Evolutionary conservation across 2,797 vertebrate genomes (phyloP).

Genomic region (Pseudocheirus occidentalis): DNA sequence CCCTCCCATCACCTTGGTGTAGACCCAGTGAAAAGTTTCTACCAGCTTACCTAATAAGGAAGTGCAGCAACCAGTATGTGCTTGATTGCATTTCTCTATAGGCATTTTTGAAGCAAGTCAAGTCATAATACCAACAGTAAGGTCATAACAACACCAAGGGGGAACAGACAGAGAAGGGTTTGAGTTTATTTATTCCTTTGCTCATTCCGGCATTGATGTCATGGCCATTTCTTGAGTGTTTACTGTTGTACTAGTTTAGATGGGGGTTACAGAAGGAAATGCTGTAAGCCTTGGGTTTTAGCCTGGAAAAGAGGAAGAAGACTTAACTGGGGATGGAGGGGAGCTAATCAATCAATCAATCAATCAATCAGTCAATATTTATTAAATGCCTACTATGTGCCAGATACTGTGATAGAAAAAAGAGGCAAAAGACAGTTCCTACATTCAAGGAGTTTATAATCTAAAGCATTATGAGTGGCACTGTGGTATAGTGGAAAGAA

Average conservation of each 20-base stretch:
- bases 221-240: neutral
- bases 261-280: neutral
- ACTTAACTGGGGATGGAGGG: neutral
- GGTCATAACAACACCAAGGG: constrained; percentile 1
- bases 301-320: neutral
- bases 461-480: neutral
- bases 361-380: neutral
- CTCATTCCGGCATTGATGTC: neutral
- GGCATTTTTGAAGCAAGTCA: neutral
- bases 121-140: neutral
- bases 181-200: neutral
- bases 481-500: neutral
- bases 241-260: neutral
- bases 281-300: neutral
- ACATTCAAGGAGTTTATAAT: neutral
- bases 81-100: neutral
- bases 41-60: neutral
- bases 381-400: neutral
- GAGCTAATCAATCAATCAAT: neutral
- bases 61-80: neutral
- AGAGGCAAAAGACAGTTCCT: neutral
- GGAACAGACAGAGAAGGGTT: neutral
- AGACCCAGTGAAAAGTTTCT: neutral
- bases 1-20: neutral
- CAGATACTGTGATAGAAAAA: neutral